These are phyloP conservation scores for Oscheius sp. DNA, from an alignment of 2,888 invertebrate species.

Conservation along the genomic window DNA sequence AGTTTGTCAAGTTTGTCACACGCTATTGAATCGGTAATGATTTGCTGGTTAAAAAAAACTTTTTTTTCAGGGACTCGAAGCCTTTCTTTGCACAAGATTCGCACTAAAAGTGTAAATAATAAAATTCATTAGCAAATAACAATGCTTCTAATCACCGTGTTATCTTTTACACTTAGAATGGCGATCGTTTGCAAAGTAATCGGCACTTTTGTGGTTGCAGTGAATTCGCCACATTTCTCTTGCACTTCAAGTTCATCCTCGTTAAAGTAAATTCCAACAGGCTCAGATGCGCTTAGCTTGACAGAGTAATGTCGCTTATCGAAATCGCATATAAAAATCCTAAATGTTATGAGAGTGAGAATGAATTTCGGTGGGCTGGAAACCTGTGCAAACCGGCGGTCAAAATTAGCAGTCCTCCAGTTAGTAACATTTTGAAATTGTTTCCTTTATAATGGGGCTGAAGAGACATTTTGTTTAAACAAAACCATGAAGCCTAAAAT, in stretches of 20 bases:
- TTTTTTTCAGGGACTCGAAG: conserved; percentile 39
- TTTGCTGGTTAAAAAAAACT: neutral
- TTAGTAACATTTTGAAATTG: neutral
- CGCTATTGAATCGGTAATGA: conserved; percentile 80
- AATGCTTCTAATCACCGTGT: conserved; percentile 5
- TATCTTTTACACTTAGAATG: neutral
- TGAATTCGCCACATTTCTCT: neutral
- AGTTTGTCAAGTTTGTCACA: conserved; percentile 97
- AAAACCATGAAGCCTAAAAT: conserved; percentile 9
- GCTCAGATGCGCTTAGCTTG: neutral
- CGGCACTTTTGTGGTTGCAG: neutral
- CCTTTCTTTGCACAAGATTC: conserved; percentile 49
- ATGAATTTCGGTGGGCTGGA: too few relatives aligned
- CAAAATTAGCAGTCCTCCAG: conserved; percentile 1
- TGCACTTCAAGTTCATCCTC: neutral
- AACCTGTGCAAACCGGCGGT: neutral
- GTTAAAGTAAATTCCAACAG: neutral
- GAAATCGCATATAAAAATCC: conserved; percentile 14
- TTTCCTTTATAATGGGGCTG: conserved; percentile 17
- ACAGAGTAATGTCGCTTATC: neutral
- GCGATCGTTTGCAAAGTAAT: neutral
- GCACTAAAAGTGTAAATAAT: neutral
- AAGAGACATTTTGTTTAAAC: conserved; percentile 7
- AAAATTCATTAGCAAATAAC: conserved; percentile 9
- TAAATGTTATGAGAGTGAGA: neutral